phyloP scores from a whole-genome alignment of 2,113 vertebrate genomes.

The Notechis scutatus region DNA sequence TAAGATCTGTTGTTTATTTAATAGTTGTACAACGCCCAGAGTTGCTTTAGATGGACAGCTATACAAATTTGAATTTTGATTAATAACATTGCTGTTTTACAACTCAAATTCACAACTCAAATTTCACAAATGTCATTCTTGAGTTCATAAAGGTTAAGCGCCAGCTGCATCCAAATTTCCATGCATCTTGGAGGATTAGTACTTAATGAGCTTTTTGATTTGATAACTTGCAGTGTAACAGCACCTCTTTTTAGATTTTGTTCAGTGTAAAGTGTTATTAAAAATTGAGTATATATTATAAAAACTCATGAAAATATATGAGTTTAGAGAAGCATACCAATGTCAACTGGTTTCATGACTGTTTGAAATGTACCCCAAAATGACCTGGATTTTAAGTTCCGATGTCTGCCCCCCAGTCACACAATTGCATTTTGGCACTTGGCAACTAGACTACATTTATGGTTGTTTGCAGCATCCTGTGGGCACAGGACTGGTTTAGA shows the following conservation, averaged over 20 bases:
- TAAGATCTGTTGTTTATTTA: not conserved
- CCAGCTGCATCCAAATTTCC: not conserved
- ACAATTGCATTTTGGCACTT: not conserved
- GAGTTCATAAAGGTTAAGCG: not conserved
- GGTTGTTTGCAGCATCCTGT: not conserved
- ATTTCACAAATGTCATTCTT: not conserved
- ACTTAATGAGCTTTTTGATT: not conserved
- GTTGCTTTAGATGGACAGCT: not conserved
- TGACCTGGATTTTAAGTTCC: not conserved
- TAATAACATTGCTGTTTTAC: not conserved
- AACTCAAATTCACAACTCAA: not conserved
- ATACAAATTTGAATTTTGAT: not conserved
- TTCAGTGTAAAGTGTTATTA: slow-evolving; percentile 4
- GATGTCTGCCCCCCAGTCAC: not conserved
- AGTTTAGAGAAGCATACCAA: not conserved
- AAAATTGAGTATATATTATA: not conserved
- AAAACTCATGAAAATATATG: not conserved
- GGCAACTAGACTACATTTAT: not conserved
- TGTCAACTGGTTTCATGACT: not conserved
- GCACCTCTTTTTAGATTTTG: not conserved
- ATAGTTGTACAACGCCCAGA: not conserved
- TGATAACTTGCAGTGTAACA: not conserved
- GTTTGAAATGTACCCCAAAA: not conserved
- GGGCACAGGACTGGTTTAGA: not conserved
- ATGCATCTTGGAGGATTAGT: not conserved